Evolutionary conservation across 2,113 vertebrate species (phyloP).

Genomic region (Dipodomys merriami): DNA sequence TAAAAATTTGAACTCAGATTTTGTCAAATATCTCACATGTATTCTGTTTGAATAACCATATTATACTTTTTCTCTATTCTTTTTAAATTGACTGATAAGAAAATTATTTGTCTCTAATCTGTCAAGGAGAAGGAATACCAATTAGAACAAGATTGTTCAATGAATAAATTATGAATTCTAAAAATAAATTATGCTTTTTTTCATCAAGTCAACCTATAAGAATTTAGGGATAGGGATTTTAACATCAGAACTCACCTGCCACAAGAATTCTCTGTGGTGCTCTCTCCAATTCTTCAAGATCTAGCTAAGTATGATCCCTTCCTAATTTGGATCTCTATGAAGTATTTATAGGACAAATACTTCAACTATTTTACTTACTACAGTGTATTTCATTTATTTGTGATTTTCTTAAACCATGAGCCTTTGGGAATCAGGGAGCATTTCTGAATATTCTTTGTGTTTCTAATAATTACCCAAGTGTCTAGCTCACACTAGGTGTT

Average conservation of each 20-base stretch:
- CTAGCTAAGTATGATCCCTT: background rate
- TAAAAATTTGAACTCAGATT: constrained; percentile 28
- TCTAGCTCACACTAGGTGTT: background rate
- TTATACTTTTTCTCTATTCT: constrained; percentile 47
- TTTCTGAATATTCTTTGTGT: constrained; percentile 9
- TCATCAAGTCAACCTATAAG: background rate
- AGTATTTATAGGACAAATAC: background rate
- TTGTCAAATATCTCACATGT: constrained; percentile 35
- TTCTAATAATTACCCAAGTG: background rate
- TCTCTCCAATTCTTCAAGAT: background rate
- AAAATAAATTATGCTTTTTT: constrained; percentile 40
- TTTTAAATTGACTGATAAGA: constrained; percentile 13
- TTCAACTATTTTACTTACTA: constrained; percentile 55
- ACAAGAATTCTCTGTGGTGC: background rate
- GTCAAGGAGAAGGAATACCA: constrained; percentile 33
- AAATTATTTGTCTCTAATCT: constrained; percentile 42
- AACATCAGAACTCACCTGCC: background rate
- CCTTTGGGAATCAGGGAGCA: background rate
- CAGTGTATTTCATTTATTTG: background rate
- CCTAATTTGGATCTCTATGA: background rate
- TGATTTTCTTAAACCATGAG: constrained; percentile 34
- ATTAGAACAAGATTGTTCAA: constrained; percentile 30
- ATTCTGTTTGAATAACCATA: background rate
- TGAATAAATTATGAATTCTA: constrained; percentile 37
- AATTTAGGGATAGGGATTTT: constrained; percentile 25